Percentiles rank a stretch among this genome's conserved stretches.
These are phyloP conservation scores for Dipus sagitta DNA, from an alignment of 2,797 vertebrate species.

Conservation along the genomic window DNA sequence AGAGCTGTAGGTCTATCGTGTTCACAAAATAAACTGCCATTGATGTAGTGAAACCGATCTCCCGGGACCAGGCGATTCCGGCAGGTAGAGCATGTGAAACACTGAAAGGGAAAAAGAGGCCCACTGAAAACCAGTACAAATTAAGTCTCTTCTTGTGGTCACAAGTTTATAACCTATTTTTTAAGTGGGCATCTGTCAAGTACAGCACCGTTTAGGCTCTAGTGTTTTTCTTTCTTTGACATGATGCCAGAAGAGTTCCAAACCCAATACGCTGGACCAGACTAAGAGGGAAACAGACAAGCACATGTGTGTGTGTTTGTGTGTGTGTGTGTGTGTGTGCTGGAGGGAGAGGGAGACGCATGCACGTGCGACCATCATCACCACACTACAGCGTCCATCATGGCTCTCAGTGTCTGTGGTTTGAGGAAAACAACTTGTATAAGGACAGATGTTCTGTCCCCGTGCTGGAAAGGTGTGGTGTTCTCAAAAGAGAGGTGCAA, in stretches of 20 bases:
- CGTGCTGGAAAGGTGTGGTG: not conserved
- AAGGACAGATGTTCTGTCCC: conserved; percentile 25
- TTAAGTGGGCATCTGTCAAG: conserved; percentile 73
- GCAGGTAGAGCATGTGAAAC: conserved; percentile 99
- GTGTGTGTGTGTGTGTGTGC: no score
- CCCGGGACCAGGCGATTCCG: conserved; percentile 99
- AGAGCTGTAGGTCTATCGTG: conserved; percentile 99
- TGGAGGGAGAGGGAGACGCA: fast-evolving
- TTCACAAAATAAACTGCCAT: conserved; percentile 99
- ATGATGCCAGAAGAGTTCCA: not conserved
- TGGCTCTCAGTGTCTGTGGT: not conserved
- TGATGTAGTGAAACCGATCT: conserved; percentile 99
- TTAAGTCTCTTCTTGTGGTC: conserved; percentile 71
- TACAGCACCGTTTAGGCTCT: conserved; percentile 70
- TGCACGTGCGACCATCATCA: not conserved
- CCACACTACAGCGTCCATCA: not conserved
- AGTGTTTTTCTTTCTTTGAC: conserved; percentile 46
- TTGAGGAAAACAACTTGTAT: conserved; percentile 40
- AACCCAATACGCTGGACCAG: not conserved
- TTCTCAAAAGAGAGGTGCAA: conserved; percentile 5
- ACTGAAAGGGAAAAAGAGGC: conserved; percentile 89
- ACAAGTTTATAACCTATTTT: conserved; percentile 79
- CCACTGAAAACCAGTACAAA: conserved; percentile 85
- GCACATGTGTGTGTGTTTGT: not conserved
- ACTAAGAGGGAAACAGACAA: not conserved